phyloP scores from a whole-genome alignment of 2,113 vertebrate genomes.

The Hyla sarda region DNA sequence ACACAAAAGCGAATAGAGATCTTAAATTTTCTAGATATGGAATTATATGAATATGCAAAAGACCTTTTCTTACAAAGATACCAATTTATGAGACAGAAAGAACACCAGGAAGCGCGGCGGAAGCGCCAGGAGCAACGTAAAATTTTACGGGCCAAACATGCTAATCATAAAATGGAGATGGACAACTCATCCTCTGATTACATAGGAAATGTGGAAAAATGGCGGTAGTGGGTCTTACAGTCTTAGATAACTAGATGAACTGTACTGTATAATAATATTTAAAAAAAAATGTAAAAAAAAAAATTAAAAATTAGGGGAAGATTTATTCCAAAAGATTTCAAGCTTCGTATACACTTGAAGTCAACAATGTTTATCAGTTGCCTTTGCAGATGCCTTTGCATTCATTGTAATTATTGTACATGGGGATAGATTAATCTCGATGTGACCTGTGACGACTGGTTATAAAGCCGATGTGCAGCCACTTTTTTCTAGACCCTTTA shows the following conservation, averaged over 20 bases:
- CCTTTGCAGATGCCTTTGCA: conserved; percentile 81
- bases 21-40: conserved; percentile 92
- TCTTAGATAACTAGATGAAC: conserved; percentile 35
- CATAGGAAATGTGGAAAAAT: conserved; percentile 89
- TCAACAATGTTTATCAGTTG: conserved; percentile 69
- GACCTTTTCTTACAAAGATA: conserved; percentile 97
- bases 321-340: conserved; percentile 54
- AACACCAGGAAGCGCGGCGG: conserved; percentile 87
- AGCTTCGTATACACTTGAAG: conserved; percentile 66
- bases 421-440: conserved; percentile 69
- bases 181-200: conserved; percentile 81
- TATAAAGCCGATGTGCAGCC: not conserved
- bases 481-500: conserved; percentile 32
- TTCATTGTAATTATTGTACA: conserved; percentile 70
- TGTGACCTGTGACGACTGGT: conserved; percentile 51
- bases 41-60: conserved; percentile 92
- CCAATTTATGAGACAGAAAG: conserved; percentile 92
- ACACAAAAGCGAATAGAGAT: conserved; percentile 86
- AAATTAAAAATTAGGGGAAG: conserved; percentile 33
- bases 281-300: conserved; percentile 16
- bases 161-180: conserved; percentile 59
- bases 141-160: conserved; percentile 73
- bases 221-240: conserved; percentile 74
- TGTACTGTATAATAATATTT: conserved; percentile 15
- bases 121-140: conserved; percentile 88